Conservation (phyloP, 2,113 vertebrate species). For the Phrynocephalus versicolor region DNA sequence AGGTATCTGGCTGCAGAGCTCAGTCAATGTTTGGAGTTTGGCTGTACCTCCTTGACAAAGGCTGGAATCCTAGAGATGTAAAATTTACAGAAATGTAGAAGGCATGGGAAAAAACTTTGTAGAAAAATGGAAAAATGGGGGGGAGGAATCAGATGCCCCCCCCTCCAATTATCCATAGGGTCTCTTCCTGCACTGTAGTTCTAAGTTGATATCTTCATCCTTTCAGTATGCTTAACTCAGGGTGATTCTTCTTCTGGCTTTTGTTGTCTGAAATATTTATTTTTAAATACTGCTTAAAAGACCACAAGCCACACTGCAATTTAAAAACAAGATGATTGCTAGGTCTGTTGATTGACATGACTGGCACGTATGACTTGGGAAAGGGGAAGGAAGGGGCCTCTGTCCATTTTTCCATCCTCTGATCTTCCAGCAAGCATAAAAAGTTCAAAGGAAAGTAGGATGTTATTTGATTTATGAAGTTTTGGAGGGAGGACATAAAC, state of each 20-base stretch:
- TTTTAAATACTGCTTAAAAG: conserved; percentile 8
- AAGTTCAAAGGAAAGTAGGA: neutral
- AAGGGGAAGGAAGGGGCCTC: no score
- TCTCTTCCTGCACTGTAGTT: conserved; percentile 21
- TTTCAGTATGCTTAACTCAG: neutral
- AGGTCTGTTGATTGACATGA: neutral
- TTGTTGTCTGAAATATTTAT: conserved; percentile 15
- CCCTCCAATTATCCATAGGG: neutral
- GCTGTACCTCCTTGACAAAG: no score
- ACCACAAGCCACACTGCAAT: conserved; percentile 2
- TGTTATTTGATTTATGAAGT: neutral
- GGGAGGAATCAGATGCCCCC: conserved; percentile 14
- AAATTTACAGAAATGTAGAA: no score
- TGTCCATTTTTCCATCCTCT: no score
- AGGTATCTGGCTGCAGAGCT: no score
- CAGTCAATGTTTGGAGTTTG: no score
- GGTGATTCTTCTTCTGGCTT: neutral
- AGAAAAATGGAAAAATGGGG: rapidly evolving
- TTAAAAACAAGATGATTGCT: neutral
- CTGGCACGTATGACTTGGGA: no score
- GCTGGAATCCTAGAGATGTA: no score
- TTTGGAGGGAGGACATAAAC: neutral
- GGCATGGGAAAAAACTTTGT: no score
- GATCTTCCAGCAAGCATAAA: neutral
- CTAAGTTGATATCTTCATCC: conserved; percentile 26